Percentiles rank a stretch among this genome's conserved stretches.
Evolutionary conservation across 2,113 vertebrate genomes (phyloP).

Genomic region (Tachysurus vachellii): DNA sequence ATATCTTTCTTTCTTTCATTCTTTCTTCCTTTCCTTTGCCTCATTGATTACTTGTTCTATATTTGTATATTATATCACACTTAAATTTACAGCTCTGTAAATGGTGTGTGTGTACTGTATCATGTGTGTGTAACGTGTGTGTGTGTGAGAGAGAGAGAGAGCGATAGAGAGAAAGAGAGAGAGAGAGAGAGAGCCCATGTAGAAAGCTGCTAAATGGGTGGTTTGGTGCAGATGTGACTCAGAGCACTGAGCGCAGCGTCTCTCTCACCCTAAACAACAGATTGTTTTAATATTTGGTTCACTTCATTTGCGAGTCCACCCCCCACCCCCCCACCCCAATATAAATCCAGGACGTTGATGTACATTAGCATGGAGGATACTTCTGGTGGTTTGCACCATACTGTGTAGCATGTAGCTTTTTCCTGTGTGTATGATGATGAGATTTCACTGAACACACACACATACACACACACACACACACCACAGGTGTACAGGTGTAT

Average conservation of each 20-base stretch:
- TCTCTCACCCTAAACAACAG: neutral
- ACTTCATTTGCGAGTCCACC: neutral
- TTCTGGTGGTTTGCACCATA: neutral
- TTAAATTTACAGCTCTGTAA: neutral
- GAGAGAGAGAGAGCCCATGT: neutral
- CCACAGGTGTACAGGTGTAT: conserved; percentile 4
- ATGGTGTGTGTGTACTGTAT: neutral
- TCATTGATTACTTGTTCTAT: too few species aligned
- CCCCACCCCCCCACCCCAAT: too few species aligned
- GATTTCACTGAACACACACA: neutral
- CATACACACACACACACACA: conserved; percentile 10
- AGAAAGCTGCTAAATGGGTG: neutral
- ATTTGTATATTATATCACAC: too few species aligned
- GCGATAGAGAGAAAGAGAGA: neutral
- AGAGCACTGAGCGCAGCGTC: neutral
- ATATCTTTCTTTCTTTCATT: too few species aligned
- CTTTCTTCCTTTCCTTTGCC: too few species aligned
- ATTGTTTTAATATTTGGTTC: neutral
- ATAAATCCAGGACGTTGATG: neutral
- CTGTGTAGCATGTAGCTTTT: neutral
- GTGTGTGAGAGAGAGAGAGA: neutral
- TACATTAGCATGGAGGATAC: neutral
- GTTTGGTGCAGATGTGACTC: conserved; percentile 6
- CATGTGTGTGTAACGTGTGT: neutral
- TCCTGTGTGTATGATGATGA: neutral